A percentile compares a stretch with the other conserved stretches of the same genome.
Conservation (phyloP, 1,140 invertebrate genomes). For the Saxidomus purpurata region DNA sequence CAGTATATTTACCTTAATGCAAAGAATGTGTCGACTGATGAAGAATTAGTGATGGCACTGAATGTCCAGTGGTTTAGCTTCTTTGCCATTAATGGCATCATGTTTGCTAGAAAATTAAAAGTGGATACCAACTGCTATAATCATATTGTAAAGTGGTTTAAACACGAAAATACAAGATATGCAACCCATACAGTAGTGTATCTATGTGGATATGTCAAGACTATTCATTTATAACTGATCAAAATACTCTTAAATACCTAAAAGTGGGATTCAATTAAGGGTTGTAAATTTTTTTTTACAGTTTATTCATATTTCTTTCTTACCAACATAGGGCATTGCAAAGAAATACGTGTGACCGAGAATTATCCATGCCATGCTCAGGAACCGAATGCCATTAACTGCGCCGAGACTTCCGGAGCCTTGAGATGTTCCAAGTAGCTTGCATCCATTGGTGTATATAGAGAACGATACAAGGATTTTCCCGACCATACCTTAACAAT, state of each 20-base stretch:
- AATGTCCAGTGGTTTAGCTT: conserved; percentile 6
- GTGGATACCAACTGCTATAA: no score
- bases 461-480: conserved; percentile 76
- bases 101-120: neutral
- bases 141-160: no score
- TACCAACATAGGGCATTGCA: neutral
- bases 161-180: no score
- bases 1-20: conserved; percentile 49
- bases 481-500: conserved; percentile 62
- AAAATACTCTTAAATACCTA: no score
- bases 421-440: conserved; percentile 74
- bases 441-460: conserved; percentile 77
- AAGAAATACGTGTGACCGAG: conserved; percentile 91
- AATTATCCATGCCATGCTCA: conserved; percentile 97
- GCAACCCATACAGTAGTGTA: no score
- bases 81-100: neutral
- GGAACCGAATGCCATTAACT: conserved; percentile 87
- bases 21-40: conserved; percentile 53
- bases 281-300: no score
- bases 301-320: no score
- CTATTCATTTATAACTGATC: no score
- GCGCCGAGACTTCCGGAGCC: conserved; percentile 70
- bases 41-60: neutral
- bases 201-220: no score
- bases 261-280: no score